Percentiles rank a stretch among this genome's conserved stretches.
Evolutionary conservation across 2,113 vertebrate species (phyloP).

Genomic region (Ardeotis arabs): DNA sequence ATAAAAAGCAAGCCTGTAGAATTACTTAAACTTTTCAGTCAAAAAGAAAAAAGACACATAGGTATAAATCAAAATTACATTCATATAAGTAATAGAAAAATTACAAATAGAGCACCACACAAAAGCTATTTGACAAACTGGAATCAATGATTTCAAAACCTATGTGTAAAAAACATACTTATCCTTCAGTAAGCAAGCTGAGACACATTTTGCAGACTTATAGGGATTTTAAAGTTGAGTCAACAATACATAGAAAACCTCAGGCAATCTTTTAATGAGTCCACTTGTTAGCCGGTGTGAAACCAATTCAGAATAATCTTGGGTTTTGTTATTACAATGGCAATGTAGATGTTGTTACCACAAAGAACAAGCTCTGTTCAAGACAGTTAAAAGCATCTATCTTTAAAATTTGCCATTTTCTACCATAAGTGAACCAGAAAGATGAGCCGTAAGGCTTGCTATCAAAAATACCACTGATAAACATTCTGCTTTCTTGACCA

Average conservation of each 20-base stretch:
- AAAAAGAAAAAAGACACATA: neutral
- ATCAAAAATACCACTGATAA: neutral
- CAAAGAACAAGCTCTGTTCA: neutral
- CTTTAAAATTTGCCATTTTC: neutral
- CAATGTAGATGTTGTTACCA: neutral
- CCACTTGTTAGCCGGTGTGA: neutral
- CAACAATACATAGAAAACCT: conserved; percentile 35
- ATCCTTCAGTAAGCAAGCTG: neutral
- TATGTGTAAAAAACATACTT: neutral
- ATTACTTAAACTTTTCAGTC: neutral
- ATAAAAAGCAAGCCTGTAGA: neutral
- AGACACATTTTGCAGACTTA: neutral
- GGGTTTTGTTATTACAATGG: conserved; percentile 18
- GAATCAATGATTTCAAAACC: conserved; percentile 29
- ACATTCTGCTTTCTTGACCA: neutral
- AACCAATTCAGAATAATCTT: neutral
- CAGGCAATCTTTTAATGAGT: neutral
- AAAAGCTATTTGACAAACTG: neutral
- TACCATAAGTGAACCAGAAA: neutral
- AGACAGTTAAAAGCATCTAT: neutral
- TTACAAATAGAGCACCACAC: neutral
- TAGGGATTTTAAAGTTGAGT: conserved; percentile 32
- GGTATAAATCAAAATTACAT: neutral
- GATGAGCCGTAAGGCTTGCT: neutral
- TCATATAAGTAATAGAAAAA: neutral